Evolutionary conservation across 2,797 vertebrate species (phyloP).

Genomic region (Sebastes reedi): DNA sequence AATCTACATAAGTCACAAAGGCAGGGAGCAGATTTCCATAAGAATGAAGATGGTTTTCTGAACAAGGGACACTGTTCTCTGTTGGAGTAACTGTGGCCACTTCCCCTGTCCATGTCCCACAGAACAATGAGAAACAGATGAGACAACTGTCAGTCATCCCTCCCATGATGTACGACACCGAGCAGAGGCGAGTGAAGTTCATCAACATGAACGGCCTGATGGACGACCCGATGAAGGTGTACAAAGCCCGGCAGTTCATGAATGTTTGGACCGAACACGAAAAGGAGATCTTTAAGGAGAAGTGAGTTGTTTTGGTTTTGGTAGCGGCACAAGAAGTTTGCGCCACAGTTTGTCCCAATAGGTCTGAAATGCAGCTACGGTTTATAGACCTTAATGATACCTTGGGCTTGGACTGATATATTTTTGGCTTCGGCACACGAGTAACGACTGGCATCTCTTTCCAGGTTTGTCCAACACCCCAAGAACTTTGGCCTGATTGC

Average conservation of each 20-base stretch:
- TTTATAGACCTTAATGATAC: background rate
- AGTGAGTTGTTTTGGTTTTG: slow-evolving; percentile 82
- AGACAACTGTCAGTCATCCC: slow-evolving; percentile 98
- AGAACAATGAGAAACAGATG: slow-evolving; percentile 99
- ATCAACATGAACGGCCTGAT: slow-evolving; percentile 99
- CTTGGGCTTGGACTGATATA: background rate
- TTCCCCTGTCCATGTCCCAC: slow-evolving; percentile 11
- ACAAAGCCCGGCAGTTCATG: slow-evolving; percentile 98
- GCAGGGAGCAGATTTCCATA: background rate
- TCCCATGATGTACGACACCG: slow-evolving; percentile 98
- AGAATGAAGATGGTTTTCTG: background rate
- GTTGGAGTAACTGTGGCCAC: background rate
- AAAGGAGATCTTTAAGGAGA: slow-evolving; percentile 98
- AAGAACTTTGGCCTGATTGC: slow-evolving; percentile 99
- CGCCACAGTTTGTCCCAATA: background rate
- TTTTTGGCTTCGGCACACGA: slow-evolving; percentile 4
- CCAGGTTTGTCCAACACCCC: slow-evolving; percentile 97
- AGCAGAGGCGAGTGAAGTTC: slow-evolving; percentile 96
- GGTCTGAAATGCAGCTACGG: background rate
- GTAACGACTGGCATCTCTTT: slow-evolving; percentile 31
- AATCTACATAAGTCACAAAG: background rate
- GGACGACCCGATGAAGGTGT: slow-evolving; percentile 98
- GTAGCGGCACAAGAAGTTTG: background rate
- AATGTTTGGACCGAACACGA: slow-evolving; percentile 99
- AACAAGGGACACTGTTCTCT: background rate